Conservation (phyloP, 2,888 invertebrate species). For the Cerastis leucographa region DNA sequence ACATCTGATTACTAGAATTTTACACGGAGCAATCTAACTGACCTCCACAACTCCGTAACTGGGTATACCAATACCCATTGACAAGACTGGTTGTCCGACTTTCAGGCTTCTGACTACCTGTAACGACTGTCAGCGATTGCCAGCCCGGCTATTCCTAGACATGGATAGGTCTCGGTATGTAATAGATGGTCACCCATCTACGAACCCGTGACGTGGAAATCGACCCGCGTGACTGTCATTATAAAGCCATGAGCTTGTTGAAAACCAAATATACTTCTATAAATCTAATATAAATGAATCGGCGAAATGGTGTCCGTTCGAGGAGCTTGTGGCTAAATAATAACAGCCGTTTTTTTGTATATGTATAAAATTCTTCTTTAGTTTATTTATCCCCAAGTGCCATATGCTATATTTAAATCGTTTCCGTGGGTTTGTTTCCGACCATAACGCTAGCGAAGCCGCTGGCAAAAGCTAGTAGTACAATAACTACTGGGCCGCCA, state of each 20-base stretch:
- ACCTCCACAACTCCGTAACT: background rate
- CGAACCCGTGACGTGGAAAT: too few relatives aligned
- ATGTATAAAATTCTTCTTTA: too few relatives aligned
- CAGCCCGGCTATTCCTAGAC: background rate
- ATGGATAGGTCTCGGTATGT: too few relatives aligned
- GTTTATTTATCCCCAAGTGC: background rate
- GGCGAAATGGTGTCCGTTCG: too few relatives aligned
- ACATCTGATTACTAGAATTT: background rate
- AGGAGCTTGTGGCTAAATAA: too few relatives aligned
- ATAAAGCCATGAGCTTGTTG: too few relatives aligned
- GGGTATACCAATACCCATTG: background rate
- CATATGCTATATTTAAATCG: too few relatives aligned
- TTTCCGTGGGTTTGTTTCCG: background rate
- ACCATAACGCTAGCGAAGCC: background rate
- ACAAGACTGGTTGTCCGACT: background rate
- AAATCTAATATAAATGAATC: too few relatives aligned
- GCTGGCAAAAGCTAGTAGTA: background rate
- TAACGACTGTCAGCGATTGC: background rate
- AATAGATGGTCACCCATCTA: background rate
- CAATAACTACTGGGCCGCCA: background rate
- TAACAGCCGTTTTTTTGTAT: too few relatives aligned
- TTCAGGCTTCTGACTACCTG: background rate
- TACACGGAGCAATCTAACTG: background rate
- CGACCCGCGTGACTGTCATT: too few relatives aligned
- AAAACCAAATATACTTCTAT: too few relatives aligned